phyloP scores from a whole-genome alignment of 2,888 invertebrate genomes.

The Cephus pulcher region DNA sequence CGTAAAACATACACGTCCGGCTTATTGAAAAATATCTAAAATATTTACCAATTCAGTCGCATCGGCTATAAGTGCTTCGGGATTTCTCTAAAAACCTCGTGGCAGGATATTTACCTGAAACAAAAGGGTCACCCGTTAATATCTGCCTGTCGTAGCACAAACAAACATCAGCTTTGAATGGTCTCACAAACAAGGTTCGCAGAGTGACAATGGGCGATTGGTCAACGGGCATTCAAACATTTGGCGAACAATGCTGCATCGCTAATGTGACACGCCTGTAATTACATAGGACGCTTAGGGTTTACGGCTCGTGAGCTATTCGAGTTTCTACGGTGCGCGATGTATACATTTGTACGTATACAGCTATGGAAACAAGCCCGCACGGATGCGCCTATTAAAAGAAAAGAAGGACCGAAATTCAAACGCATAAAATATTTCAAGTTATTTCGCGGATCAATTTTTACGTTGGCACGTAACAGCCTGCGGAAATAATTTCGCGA shows the following conservation, averaged over 20 bases:
- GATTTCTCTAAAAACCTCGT: background rate
- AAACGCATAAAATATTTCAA: background rate
- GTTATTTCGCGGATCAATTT: background rate
- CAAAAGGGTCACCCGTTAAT: slow-evolving; percentile 24
- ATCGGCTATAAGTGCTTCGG: background rate
- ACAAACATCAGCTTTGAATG: slow-evolving; percentile 19
- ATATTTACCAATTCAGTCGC: background rate
- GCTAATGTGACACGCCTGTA: slow-evolving; percentile 24
- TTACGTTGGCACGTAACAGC: background rate
- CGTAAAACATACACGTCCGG: background rate
- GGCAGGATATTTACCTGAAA: slow-evolving; percentile 28
- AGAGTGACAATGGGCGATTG: slow-evolving; percentile 17
- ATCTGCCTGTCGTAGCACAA: slow-evolving; percentile 14
- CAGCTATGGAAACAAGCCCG: no score
- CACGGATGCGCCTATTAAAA: background rate
- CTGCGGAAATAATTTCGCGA: background rate
- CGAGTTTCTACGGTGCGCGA: background rate
- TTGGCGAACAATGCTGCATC: slow-evolving; percentile 23
- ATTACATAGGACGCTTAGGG: slow-evolving; percentile 26
- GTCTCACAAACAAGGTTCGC: slow-evolving; percentile 19
- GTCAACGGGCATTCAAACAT: slow-evolving; percentile 22
- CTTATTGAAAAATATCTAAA: background rate
- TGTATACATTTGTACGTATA: background rate
- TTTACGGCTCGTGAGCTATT: background rate
- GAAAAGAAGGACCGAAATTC: no score